A percentile compares a stretch with the other conserved stretches of the same genome.
Evolutionary conservation across 1,140 invertebrate genomes (phyloP).

Genomic region (Maconellicoccus hirsutus): DNA sequence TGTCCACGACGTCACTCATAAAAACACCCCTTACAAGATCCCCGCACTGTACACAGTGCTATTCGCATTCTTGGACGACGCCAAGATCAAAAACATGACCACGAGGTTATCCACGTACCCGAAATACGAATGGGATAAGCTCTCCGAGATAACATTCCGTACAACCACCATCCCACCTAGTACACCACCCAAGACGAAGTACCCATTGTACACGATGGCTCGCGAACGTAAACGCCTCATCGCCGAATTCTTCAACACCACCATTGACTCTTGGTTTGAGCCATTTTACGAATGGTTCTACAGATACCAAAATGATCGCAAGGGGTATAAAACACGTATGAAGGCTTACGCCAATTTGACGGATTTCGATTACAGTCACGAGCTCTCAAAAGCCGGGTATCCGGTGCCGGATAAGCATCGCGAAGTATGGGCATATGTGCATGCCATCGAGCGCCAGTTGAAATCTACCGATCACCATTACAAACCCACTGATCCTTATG

Average conservation of each 20-base stretch:
- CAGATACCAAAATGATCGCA: not conserved
- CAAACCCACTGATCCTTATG: too few species aligned
- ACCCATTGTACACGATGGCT: not conserved
- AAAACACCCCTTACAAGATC: not conserved
- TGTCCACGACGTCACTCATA: not conserved
- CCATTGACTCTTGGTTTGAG: not conserved
- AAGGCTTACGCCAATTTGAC: not conserved
- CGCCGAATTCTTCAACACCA: not conserved
- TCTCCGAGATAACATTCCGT: too few species aligned
- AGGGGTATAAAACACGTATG: not conserved
- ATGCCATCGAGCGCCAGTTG: not conserved
- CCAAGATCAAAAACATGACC: not conserved
- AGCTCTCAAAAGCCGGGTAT: not conserved
- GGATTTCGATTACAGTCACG: not conserved
- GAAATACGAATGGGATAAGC: not conserved
- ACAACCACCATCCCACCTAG: not conserved
- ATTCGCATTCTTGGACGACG: not conserved
- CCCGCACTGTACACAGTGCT: not conserved
- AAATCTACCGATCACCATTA: not conserved
- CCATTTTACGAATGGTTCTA: not conserved
- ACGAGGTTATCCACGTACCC: not conserved
- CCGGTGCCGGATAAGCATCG: not conserved
- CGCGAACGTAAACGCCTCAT: not conserved
- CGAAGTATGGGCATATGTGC: not conserved
- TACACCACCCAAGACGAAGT: not conserved